phyloP scores from a whole-genome alignment of 1,140 invertebrate species.

The Drosophila guanche region DNA sequence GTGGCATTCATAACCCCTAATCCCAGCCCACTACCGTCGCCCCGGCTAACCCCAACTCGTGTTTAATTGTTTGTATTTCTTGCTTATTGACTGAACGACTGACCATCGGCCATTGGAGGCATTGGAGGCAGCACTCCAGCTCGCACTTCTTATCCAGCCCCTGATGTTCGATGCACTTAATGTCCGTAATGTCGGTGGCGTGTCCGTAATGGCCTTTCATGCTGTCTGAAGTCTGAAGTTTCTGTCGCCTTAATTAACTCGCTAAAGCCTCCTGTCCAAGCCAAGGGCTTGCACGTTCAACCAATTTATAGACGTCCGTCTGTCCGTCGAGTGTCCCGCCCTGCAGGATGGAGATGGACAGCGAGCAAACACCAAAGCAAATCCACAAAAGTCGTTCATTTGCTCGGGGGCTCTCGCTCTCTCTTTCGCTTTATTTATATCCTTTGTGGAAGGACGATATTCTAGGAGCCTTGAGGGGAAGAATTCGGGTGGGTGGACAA shows the following conservation, averaged over 20 bases:
- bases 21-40: background rate
- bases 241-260: constrained; percentile 65
- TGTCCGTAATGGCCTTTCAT: constrained; percentile 68
- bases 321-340: too few species aligned
- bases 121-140: background rate
- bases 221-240: constrained; percentile 18
- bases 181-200: constrained; percentile 47
- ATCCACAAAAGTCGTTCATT: constrained; percentile 64
- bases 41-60: constrained; percentile 42
- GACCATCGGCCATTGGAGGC: constrained; percentile 25
- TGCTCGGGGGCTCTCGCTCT: constrained; percentile 49
- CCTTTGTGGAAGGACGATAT: constrained; percentile 24
- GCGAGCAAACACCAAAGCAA: constrained; percentile 40
- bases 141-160: background rate
- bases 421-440: constrained; percentile 34
- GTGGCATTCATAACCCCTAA: constrained; percentile 2
- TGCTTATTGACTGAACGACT: constrained; percentile 62
- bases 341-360: background rate
- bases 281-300: constrained; percentile 34
- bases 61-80: constrained; percentile 75
- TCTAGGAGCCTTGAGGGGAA: constrained; percentile 21
- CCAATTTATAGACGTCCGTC: constrained; percentile 54
- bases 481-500: constrained; percentile 20
- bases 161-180: constrained; percentile 58
- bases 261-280: constrained; percentile 44